Percentiles rank a stretch among this genome's conserved stretches.
Conservation (phyloP, 2,113 vertebrate species). For the Neogobius melanostomus region DNA sequence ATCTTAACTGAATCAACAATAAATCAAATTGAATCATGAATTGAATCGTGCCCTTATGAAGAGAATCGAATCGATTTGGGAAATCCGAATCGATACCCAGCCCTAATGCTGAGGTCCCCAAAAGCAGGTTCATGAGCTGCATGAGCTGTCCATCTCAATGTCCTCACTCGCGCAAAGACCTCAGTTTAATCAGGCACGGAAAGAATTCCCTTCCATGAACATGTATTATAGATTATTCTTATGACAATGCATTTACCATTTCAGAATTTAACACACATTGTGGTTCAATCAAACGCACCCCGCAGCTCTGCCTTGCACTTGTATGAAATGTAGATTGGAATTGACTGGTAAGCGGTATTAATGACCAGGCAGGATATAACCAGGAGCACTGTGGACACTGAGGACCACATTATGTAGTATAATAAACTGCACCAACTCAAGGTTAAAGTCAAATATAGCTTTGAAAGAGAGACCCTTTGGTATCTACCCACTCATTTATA, state of each 20-base stretch:
- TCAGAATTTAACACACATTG: not conserved
- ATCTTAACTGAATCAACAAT: too few species aligned
- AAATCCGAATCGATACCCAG: too few species aligned
- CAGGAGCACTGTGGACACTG: slow-evolving; percentile 18
- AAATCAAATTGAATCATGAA: too few species aligned
- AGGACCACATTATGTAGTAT: slow-evolving; percentile 28
- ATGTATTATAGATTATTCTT: not conserved
- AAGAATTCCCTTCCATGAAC: too few species aligned
- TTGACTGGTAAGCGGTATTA: slow-evolving; percentile 18
- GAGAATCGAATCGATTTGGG: too few species aligned
- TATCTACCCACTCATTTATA: slow-evolving; percentile 37
- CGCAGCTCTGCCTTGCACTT: not conserved
- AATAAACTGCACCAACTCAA: slow-evolving; percentile 16
- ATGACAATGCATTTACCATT: not conserved
- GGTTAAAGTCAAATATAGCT: slow-evolving; percentile 36
- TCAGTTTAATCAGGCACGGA: too few species aligned
- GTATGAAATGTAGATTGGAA: slow-evolving; percentile 6
- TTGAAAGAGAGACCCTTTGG: slow-evolving; percentile 25
- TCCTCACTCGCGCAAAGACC: too few species aligned
- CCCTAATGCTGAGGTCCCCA: too few species aligned
- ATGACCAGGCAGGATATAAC: slow-evolving; percentile 9
- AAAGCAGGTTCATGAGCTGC: too few species aligned
- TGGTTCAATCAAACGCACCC: not conserved
- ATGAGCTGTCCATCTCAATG: too few species aligned
- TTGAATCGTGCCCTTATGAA: too few species aligned